phyloP scores from a whole-genome alignment of 2,113 vertebrate species.

The Trogon melanurus region DNA sequence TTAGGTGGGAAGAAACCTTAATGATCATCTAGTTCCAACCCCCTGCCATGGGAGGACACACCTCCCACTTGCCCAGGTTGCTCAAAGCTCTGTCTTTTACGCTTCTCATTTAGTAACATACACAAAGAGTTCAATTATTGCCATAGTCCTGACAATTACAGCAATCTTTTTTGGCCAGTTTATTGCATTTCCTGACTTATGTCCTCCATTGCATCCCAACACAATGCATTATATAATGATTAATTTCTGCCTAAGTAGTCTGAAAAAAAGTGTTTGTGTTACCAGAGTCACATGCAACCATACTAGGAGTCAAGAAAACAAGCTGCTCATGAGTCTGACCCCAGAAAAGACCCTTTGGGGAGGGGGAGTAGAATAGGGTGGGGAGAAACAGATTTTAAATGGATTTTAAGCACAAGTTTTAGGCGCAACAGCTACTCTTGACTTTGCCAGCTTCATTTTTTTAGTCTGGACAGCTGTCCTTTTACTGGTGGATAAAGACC shows the following conservation, averaged over 20 bases:
- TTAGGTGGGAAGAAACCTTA: too few species aligned
- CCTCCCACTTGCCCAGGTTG: too few species aligned
- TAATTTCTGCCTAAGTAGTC: constrained; percentile 1
- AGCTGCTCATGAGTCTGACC: background rate
- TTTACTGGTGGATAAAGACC: background rate
- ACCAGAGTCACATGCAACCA: background rate
- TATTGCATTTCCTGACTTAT: background rate
- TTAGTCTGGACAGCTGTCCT: background rate
- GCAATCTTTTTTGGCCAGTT: background rate
- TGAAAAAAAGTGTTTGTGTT: background rate
- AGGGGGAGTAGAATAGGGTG: background rate
- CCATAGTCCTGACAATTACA: background rate
- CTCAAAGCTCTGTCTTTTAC: background rate
- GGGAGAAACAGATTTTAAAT: background rate
- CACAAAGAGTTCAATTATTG: background rate
- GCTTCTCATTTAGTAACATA: background rate
- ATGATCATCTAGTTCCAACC: too few species aligned
- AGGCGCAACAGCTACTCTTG: background rate
- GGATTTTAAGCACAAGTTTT: background rate
- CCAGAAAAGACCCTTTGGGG: background rate
- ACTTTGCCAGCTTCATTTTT: background rate
- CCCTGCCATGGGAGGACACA: too few species aligned
- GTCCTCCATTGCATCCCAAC: background rate
- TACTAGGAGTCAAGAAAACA: background rate
- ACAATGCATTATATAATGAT: background rate